Evolutionary conservation across 2,797 vertebrate genomes (phyloP), one percentile per base, ranked within the genome.

Genomic region (Tapirus indicus): DNA sequence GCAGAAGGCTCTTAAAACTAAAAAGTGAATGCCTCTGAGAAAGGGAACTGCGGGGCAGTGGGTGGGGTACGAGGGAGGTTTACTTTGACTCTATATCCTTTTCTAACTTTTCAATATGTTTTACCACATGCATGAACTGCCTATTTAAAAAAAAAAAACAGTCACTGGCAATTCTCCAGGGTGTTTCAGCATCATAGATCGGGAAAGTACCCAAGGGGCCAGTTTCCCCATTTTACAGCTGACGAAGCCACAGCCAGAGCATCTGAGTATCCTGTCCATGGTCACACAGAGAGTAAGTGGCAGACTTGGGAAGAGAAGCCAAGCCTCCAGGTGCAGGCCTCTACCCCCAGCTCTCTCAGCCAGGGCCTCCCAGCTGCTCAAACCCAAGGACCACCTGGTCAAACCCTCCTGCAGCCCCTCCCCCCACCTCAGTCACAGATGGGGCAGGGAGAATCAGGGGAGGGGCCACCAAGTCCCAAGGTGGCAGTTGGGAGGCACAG

Each of bases 171-270:
- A 84, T 56, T 89, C 92, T 89, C 91, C 91, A 94, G 91, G 58
- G 79, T 47, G 64, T 95, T 95, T 94, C 89, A 44, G 75, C 93
- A 69, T 89, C 91, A 35, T 0, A 94, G 35, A 78, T 66, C 56
- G 7, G 91, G 93, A 98, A 97, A 96, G 97, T 72, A 95, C 88
- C 95, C 74, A 27, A 56, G 62, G 38, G 44, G 25, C 92, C 78
- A 77, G 79, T 95, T 93, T 96, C 97, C 86, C 91, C 89, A 88
- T 94, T 88, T 95, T 44, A 88, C 32, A 94, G 89, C 47, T 89
- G 47, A 94, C 35, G 83, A 58, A 71, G 38, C 93, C 20, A 1
- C 69, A 77, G 47, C 85, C 86, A 35, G 54, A 74, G 62, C 47
- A 20, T 49, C 69, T 32, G 41, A 41, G 71, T 12, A 9, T 68